Evolutionary conservation across 35 echinoderm and acorn worm species (phyloP).

Genomic region (Ophiothrix spiculata): DNA sequence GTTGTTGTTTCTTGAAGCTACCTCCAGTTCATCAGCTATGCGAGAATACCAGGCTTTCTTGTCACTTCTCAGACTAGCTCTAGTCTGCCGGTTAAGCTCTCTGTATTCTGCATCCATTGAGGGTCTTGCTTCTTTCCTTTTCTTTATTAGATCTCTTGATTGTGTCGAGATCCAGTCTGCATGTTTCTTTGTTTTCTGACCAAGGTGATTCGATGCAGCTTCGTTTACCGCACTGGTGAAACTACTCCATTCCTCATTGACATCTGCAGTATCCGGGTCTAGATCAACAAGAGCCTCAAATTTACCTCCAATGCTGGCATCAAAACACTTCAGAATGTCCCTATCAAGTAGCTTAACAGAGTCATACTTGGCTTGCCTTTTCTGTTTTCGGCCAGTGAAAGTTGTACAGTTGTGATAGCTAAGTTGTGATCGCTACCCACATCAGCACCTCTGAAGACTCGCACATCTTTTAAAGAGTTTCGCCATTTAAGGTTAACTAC

Average conservation of each 20-base stretch:
- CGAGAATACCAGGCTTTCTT: conserved; percentile 19
- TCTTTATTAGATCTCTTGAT: not conserved
- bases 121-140: conserved; percentile 16
- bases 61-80: not conserved
- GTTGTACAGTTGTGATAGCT: conserved; percentile 6
- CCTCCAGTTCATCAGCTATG: not conserved
- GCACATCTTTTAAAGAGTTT: conserved; percentile 25
- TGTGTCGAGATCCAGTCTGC: conserved; percentile 18
- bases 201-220: too few species aligned
- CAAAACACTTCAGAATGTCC: too few species aligned
- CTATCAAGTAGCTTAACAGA: too few species aligned
- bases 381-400: too few species aligned
- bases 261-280: too few species aligned
- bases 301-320: too few species aligned
- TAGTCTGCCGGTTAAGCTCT: conserved; percentile 5
- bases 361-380: too few species aligned
- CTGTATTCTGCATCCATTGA: not conserved
- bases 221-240: too few species aligned
- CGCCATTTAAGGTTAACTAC: conserved; percentile 14
- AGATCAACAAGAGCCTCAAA: not conserved
- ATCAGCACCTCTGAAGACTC: too few species aligned
- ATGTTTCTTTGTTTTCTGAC: too few species aligned
- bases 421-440: conserved; percentile 30
- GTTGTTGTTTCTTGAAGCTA: conserved; percentile 21
- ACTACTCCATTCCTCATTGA: too few species aligned